Percentiles rank a stretch among this genome's conserved stretches.
These are phyloP conservation scores for Malurus alboscapulatus DNA, from an alignment of 2,113 vertebrate species.

Conservation along the genomic window DNA sequence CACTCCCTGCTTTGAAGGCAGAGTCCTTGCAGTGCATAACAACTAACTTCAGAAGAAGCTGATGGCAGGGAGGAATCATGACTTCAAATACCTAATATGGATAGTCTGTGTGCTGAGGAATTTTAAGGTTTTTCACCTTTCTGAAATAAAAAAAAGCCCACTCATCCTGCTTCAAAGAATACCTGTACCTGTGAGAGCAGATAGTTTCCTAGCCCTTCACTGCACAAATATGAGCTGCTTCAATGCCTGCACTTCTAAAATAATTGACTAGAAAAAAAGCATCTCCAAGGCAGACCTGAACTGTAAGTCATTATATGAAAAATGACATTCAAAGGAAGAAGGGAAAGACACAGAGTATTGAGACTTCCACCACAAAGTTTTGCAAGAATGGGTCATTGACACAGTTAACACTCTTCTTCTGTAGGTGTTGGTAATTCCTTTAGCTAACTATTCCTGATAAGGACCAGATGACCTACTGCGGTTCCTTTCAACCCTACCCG, in stretches of 20 bases:
- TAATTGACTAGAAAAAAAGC: background rate
- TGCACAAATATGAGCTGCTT: background rate
- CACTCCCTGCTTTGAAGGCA: background rate
- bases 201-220: background rate
- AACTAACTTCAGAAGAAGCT: background rate
- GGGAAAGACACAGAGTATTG: background rate
- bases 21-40: background rate
- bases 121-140: background rate
- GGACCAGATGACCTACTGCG: background rate
- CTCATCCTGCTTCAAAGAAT: background rate
- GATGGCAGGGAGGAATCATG: background rate
- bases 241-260: background rate
- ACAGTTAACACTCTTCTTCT: background rate
- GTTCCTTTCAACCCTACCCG: background rate
- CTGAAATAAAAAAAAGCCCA: background rate
- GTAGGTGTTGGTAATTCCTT: background rate
- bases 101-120: background rate
- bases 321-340: background rate
- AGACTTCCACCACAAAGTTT: background rate
- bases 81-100: background rate
- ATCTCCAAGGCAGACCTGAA: background rate
- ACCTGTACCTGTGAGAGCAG: accelerated
- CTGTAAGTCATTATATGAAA: background rate
- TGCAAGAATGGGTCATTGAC: background rate
- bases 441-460: background rate